These are phyloP conservation scores for Rallus crepitans DNA, from an alignment of 2,797 vertebrate genomes.

Conservation along the genomic window DNA sequence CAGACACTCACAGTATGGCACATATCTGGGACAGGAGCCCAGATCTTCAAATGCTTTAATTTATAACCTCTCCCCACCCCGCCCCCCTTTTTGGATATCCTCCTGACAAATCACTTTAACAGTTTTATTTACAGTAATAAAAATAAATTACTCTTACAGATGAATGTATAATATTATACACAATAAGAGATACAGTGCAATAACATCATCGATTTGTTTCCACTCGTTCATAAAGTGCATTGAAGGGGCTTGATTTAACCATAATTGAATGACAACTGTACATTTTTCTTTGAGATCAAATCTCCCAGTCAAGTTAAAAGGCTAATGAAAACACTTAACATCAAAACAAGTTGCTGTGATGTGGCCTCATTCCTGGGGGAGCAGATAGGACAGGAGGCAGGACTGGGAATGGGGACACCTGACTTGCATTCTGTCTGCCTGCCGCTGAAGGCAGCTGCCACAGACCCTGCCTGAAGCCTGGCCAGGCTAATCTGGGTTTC, in stretches of 20 bases:
- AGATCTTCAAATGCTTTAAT: conserved; percentile 49
- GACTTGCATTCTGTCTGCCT: rapidly evolving
- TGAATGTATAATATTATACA: conserved; percentile 85
- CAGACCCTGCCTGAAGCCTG: rapidly evolving
- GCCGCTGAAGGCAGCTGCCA: rapidly evolving
- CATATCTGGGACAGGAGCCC: conserved; percentile 53
- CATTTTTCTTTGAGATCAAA: conserved; percentile 4
- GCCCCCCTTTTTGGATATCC: not conserved
- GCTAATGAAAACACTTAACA: not conserved
- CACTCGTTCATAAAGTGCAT: conserved; percentile 76
- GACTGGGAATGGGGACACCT: rapidly evolving
- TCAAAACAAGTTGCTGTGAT: not conserved
- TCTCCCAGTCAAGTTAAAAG: not conserved
- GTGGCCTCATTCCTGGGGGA: not conserved
- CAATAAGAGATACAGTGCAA: conserved; percentile 90
- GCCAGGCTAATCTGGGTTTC: not conserved
- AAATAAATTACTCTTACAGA: conserved; percentile 92
- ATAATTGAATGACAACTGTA: not conserved
- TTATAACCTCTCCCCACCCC: not conserved
- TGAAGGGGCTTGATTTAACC: conserved; percentile 43
- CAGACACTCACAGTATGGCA: conserved; percentile 21
- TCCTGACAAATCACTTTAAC: conserved; percentile 71
- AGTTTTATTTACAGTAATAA: conserved; percentile 90
- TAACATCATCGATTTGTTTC: conserved; percentile 79
- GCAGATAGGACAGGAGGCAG: not conserved